A percentile compares a stretch with the other conserved stretches of the same genome.
phyloP scores from a whole-genome alignment of 2,888 invertebrate genomes.

The Megastigmus dorsalis region DNA sequence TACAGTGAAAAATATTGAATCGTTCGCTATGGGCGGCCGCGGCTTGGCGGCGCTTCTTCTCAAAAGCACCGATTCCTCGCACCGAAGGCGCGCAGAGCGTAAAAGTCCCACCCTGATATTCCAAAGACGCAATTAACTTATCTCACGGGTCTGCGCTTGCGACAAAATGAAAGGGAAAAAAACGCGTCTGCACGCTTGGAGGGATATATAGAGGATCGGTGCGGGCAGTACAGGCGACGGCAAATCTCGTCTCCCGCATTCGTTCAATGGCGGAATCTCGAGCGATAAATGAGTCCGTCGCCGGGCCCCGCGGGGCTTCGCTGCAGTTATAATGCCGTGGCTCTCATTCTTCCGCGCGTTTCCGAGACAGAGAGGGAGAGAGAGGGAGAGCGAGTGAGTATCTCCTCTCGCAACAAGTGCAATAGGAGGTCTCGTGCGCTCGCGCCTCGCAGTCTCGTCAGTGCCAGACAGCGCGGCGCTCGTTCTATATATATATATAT shows the following conservation, averaged over 20 bases:
- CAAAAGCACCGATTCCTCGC: too few species aligned
- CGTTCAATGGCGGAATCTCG: conserved; percentile 15
- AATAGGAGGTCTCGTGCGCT: conserved; percentile 52
- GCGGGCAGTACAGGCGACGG: neutral
- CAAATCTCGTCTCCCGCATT: too few species aligned
- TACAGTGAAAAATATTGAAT: too few species aligned
- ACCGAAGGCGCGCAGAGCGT: too few species aligned
- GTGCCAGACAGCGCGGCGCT: conserved; percentile 71
- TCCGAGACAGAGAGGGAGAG: conserved; percentile 3
- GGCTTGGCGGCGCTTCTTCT: too few species aligned
- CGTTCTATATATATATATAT: conserved; percentile 8
- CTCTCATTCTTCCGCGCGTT: conserved; percentile 34
- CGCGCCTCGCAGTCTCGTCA: conserved; percentile 71
- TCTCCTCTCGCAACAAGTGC: conserved; percentile 47
- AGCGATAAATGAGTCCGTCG: conserved; percentile 42
- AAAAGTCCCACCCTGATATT: too few species aligned
- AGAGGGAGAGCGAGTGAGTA: conserved; percentile 12
- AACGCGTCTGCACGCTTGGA: too few species aligned
- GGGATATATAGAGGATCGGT: too few species aligned
- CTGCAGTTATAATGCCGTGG: neutral
- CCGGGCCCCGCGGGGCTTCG: conserved; percentile 26
- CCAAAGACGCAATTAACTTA: conserved; percentile 42
- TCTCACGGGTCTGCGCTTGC: too few species aligned
- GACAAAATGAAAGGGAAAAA: neutral
- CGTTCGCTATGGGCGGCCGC: too few species aligned